Evolutionary conservation across 2,113 vertebrate species (phyloP), one percentile per base, ranked within the genome.

Genomic region (Cheilinus undulatus): DNA sequence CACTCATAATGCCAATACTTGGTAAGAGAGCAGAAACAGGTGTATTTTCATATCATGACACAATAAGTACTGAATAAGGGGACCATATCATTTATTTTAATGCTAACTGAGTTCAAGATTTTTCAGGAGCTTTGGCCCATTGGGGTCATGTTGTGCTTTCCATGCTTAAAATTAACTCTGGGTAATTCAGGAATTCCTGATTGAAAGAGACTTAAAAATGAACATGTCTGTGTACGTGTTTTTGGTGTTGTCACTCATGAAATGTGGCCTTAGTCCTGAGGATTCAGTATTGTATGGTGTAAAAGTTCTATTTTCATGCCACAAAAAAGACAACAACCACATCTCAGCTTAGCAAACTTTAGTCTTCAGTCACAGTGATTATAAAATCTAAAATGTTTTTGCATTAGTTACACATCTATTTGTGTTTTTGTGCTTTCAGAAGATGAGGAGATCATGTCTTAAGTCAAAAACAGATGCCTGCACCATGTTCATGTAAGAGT

Each of bases 371-470:
- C n/a, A n/a, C n/a, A n/a, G n/a, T n/a, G n/a, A n/a, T n/a, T n/a
- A n/a, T n/a, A n/a, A n/a, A n/a, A n/a, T n/a, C n/a, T n/a, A n/a
- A n/a, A n/a, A n/a, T 15, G 11, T 38, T 7, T 36, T 9, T 38
- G 13, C n/a, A n/a, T n/a, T n/a, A 38, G 4, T 45, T 38, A 15
- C 36, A 12, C 12, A 12, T 38, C 11, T 14, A 12, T 38, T 0
- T 34, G n/a, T n/a, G n/a, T 34, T 34, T 34, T 20, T 45, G 5
- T 45, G 36, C 56, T 78, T 65, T 61, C 24, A 75, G 60, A 32
- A 15, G 60, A 53, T 8, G 23, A 36, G 22, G 34, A 3, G 9
- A 22, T n/a, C n/a, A n/a, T n/a, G n/a, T n/a, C n/a, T n/a, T n/a
- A 32, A 32, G 30, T 32, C 7, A n/a, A 32, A 57, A 63, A 24